Evolutionary conservation across 2,113 vertebrate genomes (phyloP), one percentile per base, ranked within the genome.

Genomic region (Ageneiosus marmoratus): DNA sequence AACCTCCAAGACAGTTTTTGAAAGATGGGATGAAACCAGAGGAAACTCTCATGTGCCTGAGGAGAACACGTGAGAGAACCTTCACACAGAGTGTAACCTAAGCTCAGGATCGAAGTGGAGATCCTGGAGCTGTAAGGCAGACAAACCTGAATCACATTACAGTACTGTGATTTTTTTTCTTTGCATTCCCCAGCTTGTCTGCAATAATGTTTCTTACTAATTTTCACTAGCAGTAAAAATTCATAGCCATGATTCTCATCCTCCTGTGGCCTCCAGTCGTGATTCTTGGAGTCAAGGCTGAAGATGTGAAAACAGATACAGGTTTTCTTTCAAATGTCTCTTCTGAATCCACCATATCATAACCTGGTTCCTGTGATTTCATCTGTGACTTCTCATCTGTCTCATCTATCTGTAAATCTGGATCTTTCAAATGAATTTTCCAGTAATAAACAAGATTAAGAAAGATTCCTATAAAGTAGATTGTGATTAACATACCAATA

Each of bases 231-330:
- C 80, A 63, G 86, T 89, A 93, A 84, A 91, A 93, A 82, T 87
- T 91, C 55, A 60, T 79, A 0, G 91, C 93, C 84, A 92, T 73
- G 44, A 80, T 90, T 86, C 70, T 91, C 91, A 91, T 92, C 50
- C 92, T 90, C 27, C 87, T 91, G 34, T 91, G 91, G 62, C 10
- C 29, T 8, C 0, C 27, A 10, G 46, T 72, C 24, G 4, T 32
- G 22, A 24, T 18, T 18, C 22, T 16, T 70, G 12, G 34, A n/a
- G 37, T 24, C 22, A 5, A 20, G 20, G 34, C 3, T 41, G 20
- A 22, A 69, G 9, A 8, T 11, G 3, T 24, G 65, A 24, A 20
- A 6, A 2, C 15, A 1, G 15, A 65, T 32, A 12, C 34, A 24
- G 69, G 12, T 24, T 72, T 24, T 2, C 4, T 46, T n/a, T 72